Conservation (phyloP, 1,140 invertebrate genomes). For the Venturia canescens region DNA sequence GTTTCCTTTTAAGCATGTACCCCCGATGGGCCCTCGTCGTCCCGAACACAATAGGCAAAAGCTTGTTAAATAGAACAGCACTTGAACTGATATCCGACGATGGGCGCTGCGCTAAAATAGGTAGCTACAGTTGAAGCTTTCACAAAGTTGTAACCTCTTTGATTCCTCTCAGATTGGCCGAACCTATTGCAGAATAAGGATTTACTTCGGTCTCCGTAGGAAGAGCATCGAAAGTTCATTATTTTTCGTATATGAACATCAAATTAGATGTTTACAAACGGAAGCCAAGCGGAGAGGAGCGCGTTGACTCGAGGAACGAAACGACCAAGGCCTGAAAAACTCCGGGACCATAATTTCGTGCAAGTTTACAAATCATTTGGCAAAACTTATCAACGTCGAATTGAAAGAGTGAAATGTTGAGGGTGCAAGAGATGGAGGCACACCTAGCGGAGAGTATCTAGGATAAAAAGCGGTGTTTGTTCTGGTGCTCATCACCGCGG, state of each 20-base stretch:
- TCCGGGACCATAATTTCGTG: neutral
- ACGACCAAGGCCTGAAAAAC: neutral
- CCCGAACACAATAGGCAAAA: conserved; percentile 71
- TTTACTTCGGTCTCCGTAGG: neutral
- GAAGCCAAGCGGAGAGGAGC: neutral
- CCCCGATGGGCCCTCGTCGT: conserved; percentile 38
- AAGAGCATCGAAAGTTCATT: neutral
- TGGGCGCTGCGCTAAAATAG: neutral
- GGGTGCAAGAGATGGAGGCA: neutral
- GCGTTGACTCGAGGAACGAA: neutral
- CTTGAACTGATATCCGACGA: conserved; percentile 68
- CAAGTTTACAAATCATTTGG: conserved; percentile 32
- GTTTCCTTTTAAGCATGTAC: conserved; percentile 76
- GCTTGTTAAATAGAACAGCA: conserved; percentile 76
- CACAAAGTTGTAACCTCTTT: neutral
- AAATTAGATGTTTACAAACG: too few species aligned
- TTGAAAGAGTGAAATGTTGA: conserved; percentile 2
- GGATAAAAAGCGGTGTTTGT: conserved; percentile 40
- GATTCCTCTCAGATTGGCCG: too few species aligned
- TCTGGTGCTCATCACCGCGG: conserved; percentile 39
- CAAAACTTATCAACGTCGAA: conserved; percentile 36
- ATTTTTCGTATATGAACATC: neutral
- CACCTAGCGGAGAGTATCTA: conserved; percentile 25
- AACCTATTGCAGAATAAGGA: too few species aligned
- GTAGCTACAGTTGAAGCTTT: neutral